Evolutionary conservation across 1,140 invertebrate genomes (phyloP).

Genomic region (Drosophila kurseongensis): DNA sequence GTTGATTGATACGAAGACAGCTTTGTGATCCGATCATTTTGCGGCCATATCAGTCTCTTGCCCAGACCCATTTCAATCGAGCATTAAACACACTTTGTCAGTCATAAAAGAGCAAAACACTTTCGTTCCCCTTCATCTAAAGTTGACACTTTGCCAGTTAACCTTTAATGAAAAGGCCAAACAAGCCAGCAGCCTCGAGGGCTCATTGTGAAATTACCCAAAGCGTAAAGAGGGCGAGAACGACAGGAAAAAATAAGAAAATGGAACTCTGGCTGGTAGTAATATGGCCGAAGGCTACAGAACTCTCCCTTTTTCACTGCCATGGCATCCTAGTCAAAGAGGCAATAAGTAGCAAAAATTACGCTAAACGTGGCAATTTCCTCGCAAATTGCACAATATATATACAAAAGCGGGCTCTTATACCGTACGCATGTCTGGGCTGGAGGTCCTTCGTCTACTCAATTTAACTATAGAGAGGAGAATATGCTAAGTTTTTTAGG

Average conservation of each 20-base stretch:
- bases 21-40: conserved; percentile 4
- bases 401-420: conserved; percentile 30
- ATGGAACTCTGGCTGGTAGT: conserved; percentile 42
- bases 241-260: conserved; percentile 30
- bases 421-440: conserved; percentile 23
- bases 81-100: conserved; percentile 47
- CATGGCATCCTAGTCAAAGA: conserved; percentile 49
- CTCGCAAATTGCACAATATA: conserved; percentile 69
- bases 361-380: conserved; percentile 81
- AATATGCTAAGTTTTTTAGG: not conserved
- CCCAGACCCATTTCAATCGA: conserved; percentile 37
- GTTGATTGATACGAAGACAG: conserved; percentile 38
- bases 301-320: conserved; percentile 21
- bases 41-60: conserved; percentile 1
- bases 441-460: conserved; percentile 16
- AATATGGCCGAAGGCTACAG: conserved; percentile 51
- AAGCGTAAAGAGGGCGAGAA: conserved; percentile 28
- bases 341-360: conserved; percentile 82
- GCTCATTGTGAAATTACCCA: conserved; percentile 75
- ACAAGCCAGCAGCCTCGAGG: conserved; percentile 58
- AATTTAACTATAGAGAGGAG: conserved; percentile 68
- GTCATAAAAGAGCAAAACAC: conserved; percentile 36
- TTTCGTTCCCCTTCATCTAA: conserved; percentile 60
- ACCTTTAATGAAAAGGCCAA: conserved; percentile 60
- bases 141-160: conserved; percentile 64